phyloP scores from a whole-genome alignment of 2,113 vertebrate species.

The Sprattus sprattus region DNA sequence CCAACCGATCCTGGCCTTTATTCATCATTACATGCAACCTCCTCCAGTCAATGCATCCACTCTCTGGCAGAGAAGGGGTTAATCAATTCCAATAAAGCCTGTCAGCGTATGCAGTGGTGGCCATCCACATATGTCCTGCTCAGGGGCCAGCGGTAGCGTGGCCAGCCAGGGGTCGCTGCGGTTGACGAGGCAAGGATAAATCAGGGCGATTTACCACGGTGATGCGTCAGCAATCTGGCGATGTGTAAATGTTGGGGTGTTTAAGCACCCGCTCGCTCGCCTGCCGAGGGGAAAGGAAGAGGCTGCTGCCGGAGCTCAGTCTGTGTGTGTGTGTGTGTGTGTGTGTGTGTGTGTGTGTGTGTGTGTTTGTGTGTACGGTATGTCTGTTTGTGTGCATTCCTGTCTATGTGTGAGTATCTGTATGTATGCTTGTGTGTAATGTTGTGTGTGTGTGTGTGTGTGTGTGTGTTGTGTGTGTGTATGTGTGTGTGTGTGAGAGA shows the following conservation, averaged over 20 bases:
- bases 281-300: not conserved
- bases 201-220: not conserved
- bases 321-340: not conserved
- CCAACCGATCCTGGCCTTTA: not conserved
- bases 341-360: not conserved
- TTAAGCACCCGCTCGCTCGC: not conserved
- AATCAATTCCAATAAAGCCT: not conserved
- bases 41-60: too few species aligned
- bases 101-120: not conserved
- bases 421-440: not conserved
- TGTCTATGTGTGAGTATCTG: not conserved
- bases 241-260: not conserved
- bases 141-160: not conserved
- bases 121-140: not conserved
- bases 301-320: not conserved
- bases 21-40: not conserved
- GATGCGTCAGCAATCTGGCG: not conserved
- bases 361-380: not conserved
- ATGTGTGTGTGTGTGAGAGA: not conserved
- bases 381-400: not conserved
- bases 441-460: constrained; percentile 22
- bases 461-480: not conserved
- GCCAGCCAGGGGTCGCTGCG: not conserved
- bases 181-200: not conserved
- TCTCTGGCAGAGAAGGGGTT: not conserved